These are phyloP conservation scores for Acanthosepion pharaonis DNA, from an alignment of 2,888 invertebrate species.

Conservation along the genomic window DNA sequence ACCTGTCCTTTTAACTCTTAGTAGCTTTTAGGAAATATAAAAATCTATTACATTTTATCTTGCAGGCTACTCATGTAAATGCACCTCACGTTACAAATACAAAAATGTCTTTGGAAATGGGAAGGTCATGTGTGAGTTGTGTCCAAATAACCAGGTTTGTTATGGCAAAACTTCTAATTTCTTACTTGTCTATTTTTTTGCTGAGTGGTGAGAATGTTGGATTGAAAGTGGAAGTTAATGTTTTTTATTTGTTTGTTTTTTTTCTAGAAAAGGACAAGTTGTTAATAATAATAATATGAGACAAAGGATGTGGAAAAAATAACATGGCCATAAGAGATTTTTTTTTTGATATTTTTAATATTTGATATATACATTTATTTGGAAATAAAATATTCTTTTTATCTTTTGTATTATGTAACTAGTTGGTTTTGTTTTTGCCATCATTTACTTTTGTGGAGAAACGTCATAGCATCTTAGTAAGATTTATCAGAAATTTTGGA, in stretches of 20 bases:
- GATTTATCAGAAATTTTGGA: too few species aligned
- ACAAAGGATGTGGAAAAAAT: too few species aligned
- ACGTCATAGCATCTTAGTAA: too few species aligned
- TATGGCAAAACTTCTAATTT: not conserved
- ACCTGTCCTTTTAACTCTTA: not conserved
- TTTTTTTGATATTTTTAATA: too few species aligned
- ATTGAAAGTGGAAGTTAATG: not conserved
- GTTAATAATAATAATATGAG: too few species aligned
- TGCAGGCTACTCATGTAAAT: constrained; percentile 67
- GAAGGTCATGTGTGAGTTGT: constrained; percentile 61
- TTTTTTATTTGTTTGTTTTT: not conserved
- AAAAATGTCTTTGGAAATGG: constrained; percentile 62
- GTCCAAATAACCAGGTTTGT: constrained; percentile 60
- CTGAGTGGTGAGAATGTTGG: not conserved
- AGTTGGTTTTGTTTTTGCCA: too few species aligned
- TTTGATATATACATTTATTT: too few species aligned
- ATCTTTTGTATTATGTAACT: too few species aligned
- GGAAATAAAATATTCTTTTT: too few species aligned
- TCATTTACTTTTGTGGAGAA: too few species aligned
- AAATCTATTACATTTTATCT: constrained; percentile 47
- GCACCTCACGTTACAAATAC: constrained; percentile 62
- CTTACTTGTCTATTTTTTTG: not conserved
- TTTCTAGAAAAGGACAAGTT: too few species aligned
- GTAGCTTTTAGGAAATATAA: not conserved
- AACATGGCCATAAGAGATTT: too few species aligned